Evolutionary conservation across 2,113 vertebrate species (phyloP).

Genomic region (Clarias gariepinus): DNA sequence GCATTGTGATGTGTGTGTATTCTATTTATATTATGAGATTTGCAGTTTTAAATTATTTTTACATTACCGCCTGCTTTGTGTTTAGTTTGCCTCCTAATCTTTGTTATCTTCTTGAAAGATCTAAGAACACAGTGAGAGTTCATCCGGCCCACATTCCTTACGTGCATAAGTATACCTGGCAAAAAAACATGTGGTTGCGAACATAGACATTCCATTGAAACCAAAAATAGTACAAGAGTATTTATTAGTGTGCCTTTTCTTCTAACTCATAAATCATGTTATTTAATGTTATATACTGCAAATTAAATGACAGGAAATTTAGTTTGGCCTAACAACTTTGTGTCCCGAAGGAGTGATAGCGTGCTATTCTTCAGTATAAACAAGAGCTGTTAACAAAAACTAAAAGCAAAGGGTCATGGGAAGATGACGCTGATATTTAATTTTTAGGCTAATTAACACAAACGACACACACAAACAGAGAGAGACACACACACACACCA

Average conservation of each 20-base stretch:
- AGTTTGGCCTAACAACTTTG: not conserved
- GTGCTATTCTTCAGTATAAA: not conserved
- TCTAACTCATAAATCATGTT: not conserved
- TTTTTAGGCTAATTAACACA: not conserved
- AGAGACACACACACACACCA: too few relatives aligned
- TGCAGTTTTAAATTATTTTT: not conserved
- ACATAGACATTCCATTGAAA: not conserved
- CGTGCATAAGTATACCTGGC: not conserved
- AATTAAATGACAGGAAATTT: not conserved
- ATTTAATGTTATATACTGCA: not conserved
- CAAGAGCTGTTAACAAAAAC: not conserved
- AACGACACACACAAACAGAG: not conserved
- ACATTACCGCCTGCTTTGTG: not conserved
- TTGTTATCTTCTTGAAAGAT: not conserved
- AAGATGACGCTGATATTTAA: not conserved
- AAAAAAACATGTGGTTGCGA: not conserved
- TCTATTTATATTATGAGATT: too few relatives aligned
- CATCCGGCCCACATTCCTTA: not conserved
- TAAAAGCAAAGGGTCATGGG: slow-evolving; percentile 1
- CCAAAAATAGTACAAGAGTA: not conserved
- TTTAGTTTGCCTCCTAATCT: not conserved
- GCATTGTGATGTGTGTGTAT: not conserved
- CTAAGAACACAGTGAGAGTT: not conserved
- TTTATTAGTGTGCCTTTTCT: not conserved
- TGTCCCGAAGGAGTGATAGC: not conserved